phyloP scores from a whole-genome alignment of 2,113 vertebrate species.

The Jacana jacana region DNA sequence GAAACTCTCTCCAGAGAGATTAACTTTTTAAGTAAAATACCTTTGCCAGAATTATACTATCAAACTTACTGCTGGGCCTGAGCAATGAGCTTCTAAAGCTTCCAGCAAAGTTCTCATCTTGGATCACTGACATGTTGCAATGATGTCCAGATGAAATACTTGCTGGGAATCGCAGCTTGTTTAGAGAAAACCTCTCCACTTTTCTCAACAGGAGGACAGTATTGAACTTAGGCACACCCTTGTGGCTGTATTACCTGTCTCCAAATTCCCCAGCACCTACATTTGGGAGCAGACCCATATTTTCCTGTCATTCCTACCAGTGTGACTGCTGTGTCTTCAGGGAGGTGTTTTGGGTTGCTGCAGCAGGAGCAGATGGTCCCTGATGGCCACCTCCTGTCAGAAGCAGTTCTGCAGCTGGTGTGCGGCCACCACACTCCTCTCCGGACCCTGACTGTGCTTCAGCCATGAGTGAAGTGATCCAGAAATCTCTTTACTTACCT shows the following conservation, averaged over 20 bases:
- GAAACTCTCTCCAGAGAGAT: not conserved
- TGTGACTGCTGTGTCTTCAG: not conserved
- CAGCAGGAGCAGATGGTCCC: not conserved
- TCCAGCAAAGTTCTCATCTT: not conserved
- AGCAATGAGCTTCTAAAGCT: not conserved
- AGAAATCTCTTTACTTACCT: not conserved
- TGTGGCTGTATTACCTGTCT: too few relatives aligned
- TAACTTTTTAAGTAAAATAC: not conserved
- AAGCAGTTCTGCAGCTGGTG: not conserved
- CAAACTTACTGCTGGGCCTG: not conserved
- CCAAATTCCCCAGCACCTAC: not conserved
- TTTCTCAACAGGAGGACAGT: not conserved
- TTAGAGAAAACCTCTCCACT: not conserved
- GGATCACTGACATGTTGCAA: not conserved
- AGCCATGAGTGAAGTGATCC: fast-evolving
- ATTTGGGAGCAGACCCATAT: not conserved
- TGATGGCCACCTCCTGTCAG: fast-evolving
- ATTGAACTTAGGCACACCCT: fast-evolving
- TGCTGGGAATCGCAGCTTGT: not conserved
- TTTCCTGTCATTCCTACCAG: not conserved
- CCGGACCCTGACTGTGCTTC: fast-evolving
- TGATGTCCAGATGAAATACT: not conserved
- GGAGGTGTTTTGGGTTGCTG: fast-evolving
- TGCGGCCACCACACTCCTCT: fast-evolving
- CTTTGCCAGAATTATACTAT: not conserved